Base-by-base conservation (phyloP, 2,113 vertebrate species). In the Myodes glareolus region DNA sequence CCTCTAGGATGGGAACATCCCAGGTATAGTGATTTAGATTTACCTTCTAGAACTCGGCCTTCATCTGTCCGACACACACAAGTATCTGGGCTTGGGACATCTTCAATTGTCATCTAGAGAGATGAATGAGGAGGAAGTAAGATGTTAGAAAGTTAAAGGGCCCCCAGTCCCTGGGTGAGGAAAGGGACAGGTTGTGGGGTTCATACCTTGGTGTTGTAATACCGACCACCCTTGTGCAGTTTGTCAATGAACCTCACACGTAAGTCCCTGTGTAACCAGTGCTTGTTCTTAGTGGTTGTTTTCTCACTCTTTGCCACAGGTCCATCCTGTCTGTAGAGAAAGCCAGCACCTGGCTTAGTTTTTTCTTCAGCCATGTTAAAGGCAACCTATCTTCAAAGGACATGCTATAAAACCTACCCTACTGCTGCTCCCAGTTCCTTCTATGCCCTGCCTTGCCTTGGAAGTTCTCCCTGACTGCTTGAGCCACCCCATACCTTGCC, bases 41-140 rank as follows among this genome's bases (percentile, higher is more conserved):
- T 97, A 99, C 99, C 99, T 55, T 99, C 99, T 61, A 99, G 94
- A 86, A 99, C 92, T 78, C 97, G 98, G 70, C 99, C 99, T 95
- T 99, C 98, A 45, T 99, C 99, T n/a, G 99, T 99, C 88, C 99
- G 98, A 98, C 99, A 99, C 36, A 99, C 99, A 42, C 99, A 99
- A 0, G 97, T 98, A 19, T 97, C 97, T 7, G 99, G 98, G 2
- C 98, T 98, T 91, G 99, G 91, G 61, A 99, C 99, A 31, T 99
- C 99, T 98, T 99, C 99, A 31, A 99, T 96, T 14, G 98, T 98
- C 99, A 99, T 99, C 99, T 99, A 91, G 68, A 73, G 36, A 81
- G 55, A 92, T 9, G 68, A 45, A 77, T 50, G 27, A 50, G 31
- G 5, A 6, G 19, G n/a, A 47, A 10, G 97, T 52, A 75, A 93